Evolutionary conservation across 2,113 vertebrate genomes (phyloP), one percentile per base, ranked within the genome.

Genomic region (Gallinago undulata): DNA sequence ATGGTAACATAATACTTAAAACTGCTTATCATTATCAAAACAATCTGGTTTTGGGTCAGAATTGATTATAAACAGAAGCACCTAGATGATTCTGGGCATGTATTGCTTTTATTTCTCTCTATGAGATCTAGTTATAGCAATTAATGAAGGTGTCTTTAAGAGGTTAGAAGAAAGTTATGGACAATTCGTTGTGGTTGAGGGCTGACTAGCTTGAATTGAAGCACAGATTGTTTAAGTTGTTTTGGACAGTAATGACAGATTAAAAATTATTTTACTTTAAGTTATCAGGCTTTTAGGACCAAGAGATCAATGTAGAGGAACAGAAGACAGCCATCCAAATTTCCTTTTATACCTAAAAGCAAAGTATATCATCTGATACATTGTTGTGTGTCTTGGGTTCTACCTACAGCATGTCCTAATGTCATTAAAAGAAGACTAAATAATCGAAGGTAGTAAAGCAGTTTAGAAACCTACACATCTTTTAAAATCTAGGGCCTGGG

Each of bases 131-230:
- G 43, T n/a, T 47, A 50, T 4, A 73, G 41, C 31, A 59, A 37
- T 19, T 51, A 53, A 73, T 76, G 66, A 48, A 76, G 50, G 19
- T 47, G 28, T 67, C 25, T 73, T 84, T 59, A 66, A 56, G 31
- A 37, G 39, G 5, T 59, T 41, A 24, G 30, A 82, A 81, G 60
- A 68, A 84, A 89, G 5, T 51, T 45, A 7, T 7, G n/a, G 50
- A 27, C 18, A 33, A 0, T 83, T 79, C 4, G 1, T 45, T 83
- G 47, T 28, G 12, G 1, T 30, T 41, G 25, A 69, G 23, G 11
- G 17, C 50, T 95, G 59, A 37, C 22, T 72, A 63, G 78, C 30
- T 10, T 33, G 33, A 18, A 57, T 56, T 35, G 43, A 60, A 83
- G 4, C 41, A 55, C 24, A 39, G 57, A 83, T 50, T 55, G 7